Percentiles rank a stretch among this genome's conserved stretches.
These are phyloP conservation scores for Drosophila santomea DNA, from an alignment of 1,140 invertebrate genomes.

Conservation along the genomic window DNA sequence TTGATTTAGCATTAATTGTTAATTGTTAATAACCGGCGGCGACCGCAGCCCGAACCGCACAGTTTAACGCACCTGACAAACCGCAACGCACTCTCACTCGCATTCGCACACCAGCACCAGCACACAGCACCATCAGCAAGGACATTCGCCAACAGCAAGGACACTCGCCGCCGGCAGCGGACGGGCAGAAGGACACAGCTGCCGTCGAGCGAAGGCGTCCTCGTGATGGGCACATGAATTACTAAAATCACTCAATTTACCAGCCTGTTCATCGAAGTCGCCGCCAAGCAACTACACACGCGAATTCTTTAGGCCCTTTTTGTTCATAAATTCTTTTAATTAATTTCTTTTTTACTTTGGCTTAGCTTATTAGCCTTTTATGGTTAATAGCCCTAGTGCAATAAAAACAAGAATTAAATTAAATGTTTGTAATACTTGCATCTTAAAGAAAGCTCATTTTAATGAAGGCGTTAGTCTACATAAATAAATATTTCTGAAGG, in stretches of 20 bases:
- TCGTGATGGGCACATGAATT: constrained; percentile 5
- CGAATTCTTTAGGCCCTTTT: no score
- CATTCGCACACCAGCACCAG: constrained; percentile 8
- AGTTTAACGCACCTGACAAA: constrained; percentile 59
- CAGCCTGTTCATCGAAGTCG: not conserved
- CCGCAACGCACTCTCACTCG: constrained; percentile 43
- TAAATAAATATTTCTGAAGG: no score
- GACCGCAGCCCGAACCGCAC: constrained; percentile 51
- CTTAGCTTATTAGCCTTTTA: no score
- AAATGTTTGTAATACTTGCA: no score
- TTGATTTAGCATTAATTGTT: constrained; percentile 81
- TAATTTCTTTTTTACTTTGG: no score
- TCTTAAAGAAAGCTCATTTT: no score
- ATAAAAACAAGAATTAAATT: no score
- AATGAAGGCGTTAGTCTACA: no score
- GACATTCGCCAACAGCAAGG: not conserved
- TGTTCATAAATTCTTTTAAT: no score
- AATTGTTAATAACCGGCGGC: constrained; percentile 70
- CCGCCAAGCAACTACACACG: not conserved
- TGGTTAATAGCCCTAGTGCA: no score
- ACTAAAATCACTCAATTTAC: constrained; percentile 19
- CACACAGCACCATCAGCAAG: constrained; percentile 21
- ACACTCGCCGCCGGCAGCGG: no score
- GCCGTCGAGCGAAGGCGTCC: not conserved
- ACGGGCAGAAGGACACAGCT: constrained; percentile 2